Evolutionary conservation across 2,797 vertebrate genomes (phyloP).

Genomic region (Microctenopoma lineatum): DNA sequence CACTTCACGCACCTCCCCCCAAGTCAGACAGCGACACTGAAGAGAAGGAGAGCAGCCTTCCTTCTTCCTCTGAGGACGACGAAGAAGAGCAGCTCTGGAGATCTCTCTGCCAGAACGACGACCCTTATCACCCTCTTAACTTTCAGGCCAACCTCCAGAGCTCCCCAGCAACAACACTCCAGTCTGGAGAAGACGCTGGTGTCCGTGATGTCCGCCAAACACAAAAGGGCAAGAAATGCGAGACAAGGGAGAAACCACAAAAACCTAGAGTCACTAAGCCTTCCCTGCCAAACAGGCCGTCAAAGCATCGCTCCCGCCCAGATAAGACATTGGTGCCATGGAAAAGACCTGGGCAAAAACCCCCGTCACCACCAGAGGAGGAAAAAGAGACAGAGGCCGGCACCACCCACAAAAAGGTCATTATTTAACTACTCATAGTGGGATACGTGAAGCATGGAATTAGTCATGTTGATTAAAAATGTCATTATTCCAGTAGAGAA

Average conservation of each 20-base stretch:
- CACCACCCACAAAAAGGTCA: slow-evolving; percentile 75
- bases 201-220: neutral
- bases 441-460: neutral
- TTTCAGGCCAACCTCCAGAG: slow-evolving; percentile 77
- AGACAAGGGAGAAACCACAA: neutral
- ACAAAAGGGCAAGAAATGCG: neutral
- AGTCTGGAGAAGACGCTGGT: neutral
- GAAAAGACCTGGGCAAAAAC: slow-evolving; percentile 54
- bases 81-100: slow-evolving; percentile 83
- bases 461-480: neutral
- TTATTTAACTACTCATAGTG: slow-evolving; percentile 4
- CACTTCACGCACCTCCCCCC: slow-evolving; percentile 27
- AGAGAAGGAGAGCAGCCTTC: slow-evolving; percentile 47
- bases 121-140: slow-evolving; percentile 85
- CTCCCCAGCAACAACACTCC: slow-evolving; percentile 12
- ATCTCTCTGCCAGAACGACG: slow-evolving; percentile 67
- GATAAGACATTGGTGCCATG: slow-evolving; percentile 68
- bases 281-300: slow-evolving; percentile 41
- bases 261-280: slow-evolving; percentile 45
- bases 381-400: neutral
- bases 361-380: neutral
- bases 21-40: slow-evolving; percentile 44
- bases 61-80: slow-evolving; percentile 67
- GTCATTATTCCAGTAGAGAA: too few species aligned
- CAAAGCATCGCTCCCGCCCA: slow-evolving; percentile 58